Conservation (phyloP, 2,888 invertebrate genomes). For the Hypomecis atomaria region DNA sequence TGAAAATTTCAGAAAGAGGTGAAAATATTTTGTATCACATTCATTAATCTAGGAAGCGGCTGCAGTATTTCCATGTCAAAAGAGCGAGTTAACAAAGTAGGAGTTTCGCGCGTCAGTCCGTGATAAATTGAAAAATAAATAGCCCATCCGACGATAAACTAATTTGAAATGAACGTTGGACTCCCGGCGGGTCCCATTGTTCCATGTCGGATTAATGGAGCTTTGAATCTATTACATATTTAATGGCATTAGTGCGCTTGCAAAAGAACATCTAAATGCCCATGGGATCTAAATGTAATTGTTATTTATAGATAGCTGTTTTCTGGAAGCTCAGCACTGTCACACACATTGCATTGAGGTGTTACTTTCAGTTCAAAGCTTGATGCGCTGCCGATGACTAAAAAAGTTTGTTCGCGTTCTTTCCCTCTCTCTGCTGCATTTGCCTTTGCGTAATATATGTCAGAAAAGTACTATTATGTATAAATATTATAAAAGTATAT, state of each 20-base stretch:
- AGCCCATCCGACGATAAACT: slow-evolving; percentile 53
- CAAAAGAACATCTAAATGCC: slow-evolving; percentile 1
- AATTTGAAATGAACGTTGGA: slow-evolving; percentile 60
- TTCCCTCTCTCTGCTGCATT: no score
- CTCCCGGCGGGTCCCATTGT: slow-evolving; percentile 55
- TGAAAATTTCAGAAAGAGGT: slow-evolving; percentile 12
- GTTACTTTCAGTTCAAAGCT: no score
- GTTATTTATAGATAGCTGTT: no score
- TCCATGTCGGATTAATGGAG: slow-evolving; percentile 59
- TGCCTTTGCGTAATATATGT: no score
- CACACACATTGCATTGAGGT: no score
- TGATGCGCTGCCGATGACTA: no score
- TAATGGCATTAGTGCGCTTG: slow-evolving; percentile 45
- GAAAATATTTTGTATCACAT: slow-evolving; percentile 24
- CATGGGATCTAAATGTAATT: no score
- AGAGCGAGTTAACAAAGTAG: slow-evolving; percentile 35
- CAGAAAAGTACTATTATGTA: no score
- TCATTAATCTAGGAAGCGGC: slow-evolving; percentile 17
- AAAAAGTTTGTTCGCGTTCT: no score
- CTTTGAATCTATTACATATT: slow-evolving; percentile 51
- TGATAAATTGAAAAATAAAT: slow-evolving; percentile 52
- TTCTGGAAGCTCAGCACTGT: no score
- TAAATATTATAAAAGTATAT: no score
- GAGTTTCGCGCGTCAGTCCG: slow-evolving; percentile 34
- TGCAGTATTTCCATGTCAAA: slow-evolving; percentile 36